These are phyloP conservation scores for Eudasyphora cyanicolor DNA, from an alignment of 2,888 invertebrate species.

Conservation along the genomic window DNA sequence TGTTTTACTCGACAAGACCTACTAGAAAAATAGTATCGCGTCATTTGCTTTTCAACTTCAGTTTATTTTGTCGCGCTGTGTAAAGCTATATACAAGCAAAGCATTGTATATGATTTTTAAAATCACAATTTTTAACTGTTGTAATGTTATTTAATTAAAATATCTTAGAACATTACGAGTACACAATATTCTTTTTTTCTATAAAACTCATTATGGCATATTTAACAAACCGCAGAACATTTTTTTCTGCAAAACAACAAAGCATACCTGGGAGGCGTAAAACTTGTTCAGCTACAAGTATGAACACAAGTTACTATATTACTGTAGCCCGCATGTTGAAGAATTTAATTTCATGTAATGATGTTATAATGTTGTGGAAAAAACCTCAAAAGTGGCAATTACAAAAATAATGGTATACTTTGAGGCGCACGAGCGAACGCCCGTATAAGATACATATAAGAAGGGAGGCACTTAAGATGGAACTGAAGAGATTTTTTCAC, in stretches of 20 bases:
- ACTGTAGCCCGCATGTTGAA: background rate
- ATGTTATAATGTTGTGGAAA: background rate
- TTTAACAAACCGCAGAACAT: background rate
- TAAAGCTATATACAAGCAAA: no score
- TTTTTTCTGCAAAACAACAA: background rate
- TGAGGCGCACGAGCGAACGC: background rate
- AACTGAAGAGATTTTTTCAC: background rate
- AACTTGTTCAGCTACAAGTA: background rate
- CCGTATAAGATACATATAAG: background rate
- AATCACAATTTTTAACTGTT: no score
- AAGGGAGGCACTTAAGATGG: background rate
- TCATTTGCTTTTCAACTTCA: no score
- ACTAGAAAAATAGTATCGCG: no score
- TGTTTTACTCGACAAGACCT: no score
- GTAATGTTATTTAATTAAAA: background rate
- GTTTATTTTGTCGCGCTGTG: no score
- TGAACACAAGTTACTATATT: background rate
- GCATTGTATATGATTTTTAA: no score
- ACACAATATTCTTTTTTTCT: no score
- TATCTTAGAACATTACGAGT: no score
- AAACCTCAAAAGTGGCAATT: constrained; percentile 12
- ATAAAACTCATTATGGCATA: background rate
- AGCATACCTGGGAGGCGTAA: background rate
- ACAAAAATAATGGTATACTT: constrained; percentile 31
- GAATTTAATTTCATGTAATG: background rate